phyloP scores from a whole-genome alignment of 2,113 vertebrate species.

The Lamprologus callipterus region DNA sequence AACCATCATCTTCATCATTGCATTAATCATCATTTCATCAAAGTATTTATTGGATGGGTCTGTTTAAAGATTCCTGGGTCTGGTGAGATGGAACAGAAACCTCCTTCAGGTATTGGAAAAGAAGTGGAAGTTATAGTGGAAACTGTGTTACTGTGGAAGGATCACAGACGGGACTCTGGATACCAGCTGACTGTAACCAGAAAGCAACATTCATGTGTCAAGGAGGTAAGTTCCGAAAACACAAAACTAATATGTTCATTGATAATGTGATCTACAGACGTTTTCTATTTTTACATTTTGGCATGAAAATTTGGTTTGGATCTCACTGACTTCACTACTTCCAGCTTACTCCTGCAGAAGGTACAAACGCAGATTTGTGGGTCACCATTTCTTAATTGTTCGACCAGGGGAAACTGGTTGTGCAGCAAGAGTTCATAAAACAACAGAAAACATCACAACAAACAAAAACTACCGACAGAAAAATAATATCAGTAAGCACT shows the following conservation, averaged over 20 bases:
- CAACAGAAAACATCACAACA: background rate
- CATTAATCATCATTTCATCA: too few species aligned
- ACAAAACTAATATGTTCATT: background rate
- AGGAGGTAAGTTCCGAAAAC: background rate
- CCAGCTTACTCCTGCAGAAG: background rate
- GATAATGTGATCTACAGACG: background rate
- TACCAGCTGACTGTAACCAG: background rate
- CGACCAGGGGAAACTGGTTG: background rate
- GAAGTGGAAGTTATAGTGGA: fast-evolving
- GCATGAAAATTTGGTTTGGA: background rate
- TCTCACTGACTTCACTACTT: background rate
- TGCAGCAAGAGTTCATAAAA: background rate
- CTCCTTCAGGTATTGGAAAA: constrained; percentile 17
- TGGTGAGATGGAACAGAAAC: background rate
- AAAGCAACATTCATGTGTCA: background rate
- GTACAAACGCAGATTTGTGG: background rate
- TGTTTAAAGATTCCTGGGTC: background rate
- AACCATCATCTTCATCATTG: too few species aligned
- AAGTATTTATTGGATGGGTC: too few species aligned
- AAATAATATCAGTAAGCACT: background rate
- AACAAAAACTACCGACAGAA: background rate
- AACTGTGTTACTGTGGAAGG: background rate
- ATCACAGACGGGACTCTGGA: background rate
- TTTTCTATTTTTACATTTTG: background rate
- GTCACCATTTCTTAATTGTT: background rate